Evolutionary conservation across 2,113 vertebrate species (phyloP).

Genomic region (Calidris pygmaea): DNA sequence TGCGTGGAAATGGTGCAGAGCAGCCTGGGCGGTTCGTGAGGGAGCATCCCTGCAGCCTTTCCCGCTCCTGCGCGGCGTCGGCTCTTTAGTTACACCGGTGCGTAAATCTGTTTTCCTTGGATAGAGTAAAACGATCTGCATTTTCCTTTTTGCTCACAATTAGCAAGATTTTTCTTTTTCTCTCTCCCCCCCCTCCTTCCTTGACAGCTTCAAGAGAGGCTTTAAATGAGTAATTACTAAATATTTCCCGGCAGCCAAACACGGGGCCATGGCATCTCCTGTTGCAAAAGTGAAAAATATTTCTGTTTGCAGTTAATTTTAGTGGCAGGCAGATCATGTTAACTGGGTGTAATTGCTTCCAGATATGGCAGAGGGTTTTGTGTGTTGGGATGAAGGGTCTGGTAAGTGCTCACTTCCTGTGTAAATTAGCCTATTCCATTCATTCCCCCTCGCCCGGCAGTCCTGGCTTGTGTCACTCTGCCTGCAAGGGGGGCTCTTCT

Average conservation of each 20-base stretch:
- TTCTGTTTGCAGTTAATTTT: constrained; percentile 91
- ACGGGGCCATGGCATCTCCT: constrained; percentile 76
- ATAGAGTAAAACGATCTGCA: neutral
- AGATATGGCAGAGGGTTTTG: constrained; percentile 88
- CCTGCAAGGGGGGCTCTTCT: neutral
- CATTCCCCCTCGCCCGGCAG: constrained; percentile 76
- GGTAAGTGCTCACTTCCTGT: constrained; percentile 95
- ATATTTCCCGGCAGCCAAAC: constrained; percentile 82
- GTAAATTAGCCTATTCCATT: constrained; percentile 89
- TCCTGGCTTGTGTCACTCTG: constrained; percentile 86
- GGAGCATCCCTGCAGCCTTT: neutral
- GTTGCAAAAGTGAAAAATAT: constrained; percentile 86
- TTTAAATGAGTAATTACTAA: constrained; percentile 86
- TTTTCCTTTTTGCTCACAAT: constrained; percentile 49
- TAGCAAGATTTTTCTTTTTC: constrained; percentile 63
- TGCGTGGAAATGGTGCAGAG: neutral
- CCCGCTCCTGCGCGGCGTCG: neutral
- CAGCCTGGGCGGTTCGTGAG: neutral
- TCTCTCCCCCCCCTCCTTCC: neutral
- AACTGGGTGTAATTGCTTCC: constrained; percentile 95
- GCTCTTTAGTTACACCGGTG: neutral
- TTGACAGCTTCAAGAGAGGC: constrained; percentile 75
- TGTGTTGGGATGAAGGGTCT: constrained; percentile 85
- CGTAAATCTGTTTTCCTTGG: neutral
- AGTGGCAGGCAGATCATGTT: constrained; percentile 93